These are phyloP conservation scores for Anguilla obscura DNA, from an alignment of 2,797 vertebrate genomes.

Conservation along the genomic window DNA sequence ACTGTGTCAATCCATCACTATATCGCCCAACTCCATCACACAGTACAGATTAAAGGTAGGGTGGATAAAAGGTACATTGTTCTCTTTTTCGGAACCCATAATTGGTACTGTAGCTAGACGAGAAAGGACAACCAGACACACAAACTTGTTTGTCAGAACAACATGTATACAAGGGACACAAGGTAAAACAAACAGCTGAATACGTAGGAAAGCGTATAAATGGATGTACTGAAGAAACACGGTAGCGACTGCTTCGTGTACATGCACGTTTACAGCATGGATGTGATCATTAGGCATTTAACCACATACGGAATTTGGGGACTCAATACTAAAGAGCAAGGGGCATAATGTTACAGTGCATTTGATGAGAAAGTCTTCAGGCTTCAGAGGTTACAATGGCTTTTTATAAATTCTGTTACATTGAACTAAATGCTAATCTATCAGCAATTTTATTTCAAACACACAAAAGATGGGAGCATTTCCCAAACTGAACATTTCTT, in stretches of 20 bases:
- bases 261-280: background rate
- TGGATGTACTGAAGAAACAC: slow-evolving; percentile 14
- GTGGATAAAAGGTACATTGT: background rate
- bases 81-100: background rate
- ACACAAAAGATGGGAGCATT: background rate
- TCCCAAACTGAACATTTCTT: background rate
- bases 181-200: background rate
- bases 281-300: background rate
- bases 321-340: slow-evolving; percentile 21
- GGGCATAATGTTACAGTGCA: background rate
- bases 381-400: background rate
- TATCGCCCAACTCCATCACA: background rate
- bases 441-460: background rate
- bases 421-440: background rate
- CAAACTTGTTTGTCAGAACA: background rate
- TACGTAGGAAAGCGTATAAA: background rate
- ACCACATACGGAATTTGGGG: background rate
- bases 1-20: background rate
- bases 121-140: background rate
- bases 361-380: background rate
- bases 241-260: background rate
- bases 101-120: background rate
- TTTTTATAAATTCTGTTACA: background rate
- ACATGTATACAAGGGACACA: background rate
- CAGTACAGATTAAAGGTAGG: background rate